Base-by-base conservation (phyloP, 2,888 invertebrate species). In the Eueremaeus valkanovi region DNA sequence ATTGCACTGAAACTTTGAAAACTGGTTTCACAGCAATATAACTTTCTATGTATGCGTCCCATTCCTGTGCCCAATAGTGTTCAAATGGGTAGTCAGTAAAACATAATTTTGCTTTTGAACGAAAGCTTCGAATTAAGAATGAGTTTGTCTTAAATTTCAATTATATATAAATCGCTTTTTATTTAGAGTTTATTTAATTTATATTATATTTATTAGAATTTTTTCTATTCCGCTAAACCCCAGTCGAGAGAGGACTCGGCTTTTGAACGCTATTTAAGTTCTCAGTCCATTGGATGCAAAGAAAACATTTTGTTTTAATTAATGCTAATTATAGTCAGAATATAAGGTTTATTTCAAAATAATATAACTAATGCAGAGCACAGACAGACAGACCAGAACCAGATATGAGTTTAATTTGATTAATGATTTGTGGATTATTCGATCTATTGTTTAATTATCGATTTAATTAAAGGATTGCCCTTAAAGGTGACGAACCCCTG, bases 401-500 rank as follows among this genome's bases (percentile, higher is more conserved):
- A 49, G 5, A 13, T 16, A 1, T 58, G 58, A 29, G 58, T 18
- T 58, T 2, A 58, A 29, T 58, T 58, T 16, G 11, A 13, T 21
- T n/a, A 5, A 27, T 6, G 29, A 58, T 58, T 21, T n/a, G 51
- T 51, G 16, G 13, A 58, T 24, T 55, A n/a, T 5, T n/a, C n/a
- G 49, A 49, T 49, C 11, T 5, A 49, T n/a, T n/a, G 55, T 24
- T 55, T 55, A 27, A 58, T 58, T 58, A 58, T 58, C 58, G 27
- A 29, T 49, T n/a, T n/a, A n/a, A 24, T 21, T 9, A 58, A 58
- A 58, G 58, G 66, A 66, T 66, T 66, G 66, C 36, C 66, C 36
- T 33, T n/a, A 36, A 66, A 66, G 66, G 36, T 66, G 36, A 66
- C 66, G 66, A 63, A 66, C 66, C 66, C 66, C 66, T 36, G 66